Conservation (phyloP, 2,113 vertebrate species). For the Ictalurus furcatus region DNA sequence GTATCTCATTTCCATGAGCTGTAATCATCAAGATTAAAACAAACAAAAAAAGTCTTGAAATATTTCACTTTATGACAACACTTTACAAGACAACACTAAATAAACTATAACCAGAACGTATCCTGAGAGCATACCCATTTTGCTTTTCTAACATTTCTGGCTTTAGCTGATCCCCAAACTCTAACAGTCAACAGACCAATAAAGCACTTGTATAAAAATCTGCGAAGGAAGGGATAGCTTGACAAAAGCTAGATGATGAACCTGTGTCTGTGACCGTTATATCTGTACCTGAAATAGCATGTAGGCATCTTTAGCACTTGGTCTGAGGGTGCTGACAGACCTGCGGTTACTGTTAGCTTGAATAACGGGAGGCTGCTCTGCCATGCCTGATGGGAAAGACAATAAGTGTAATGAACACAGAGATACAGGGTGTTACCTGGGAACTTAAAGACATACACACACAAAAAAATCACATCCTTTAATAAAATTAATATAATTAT, state of each 20-base stretch:
- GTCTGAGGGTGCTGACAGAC: constrained; percentile 90
- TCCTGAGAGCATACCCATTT: not conserved
- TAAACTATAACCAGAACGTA: not conserved
- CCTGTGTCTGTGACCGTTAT: constrained; percentile 21
- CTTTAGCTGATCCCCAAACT: not conserved
- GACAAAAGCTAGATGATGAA: constrained; percentile 8
- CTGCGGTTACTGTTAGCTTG: constrained; percentile 95
- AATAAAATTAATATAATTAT: not conserved
- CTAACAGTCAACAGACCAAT: not conserved
- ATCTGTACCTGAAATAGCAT: constrained; percentile 96
- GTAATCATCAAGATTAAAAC: too few species aligned
- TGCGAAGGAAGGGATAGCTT: not conserved
- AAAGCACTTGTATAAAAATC: not conserved
- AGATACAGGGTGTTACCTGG: not conserved
- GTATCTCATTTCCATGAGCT: too few species aligned
- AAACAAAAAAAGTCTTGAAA: too few species aligned
- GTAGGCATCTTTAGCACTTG: constrained; percentile 97
- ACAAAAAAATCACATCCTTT: not conserved
- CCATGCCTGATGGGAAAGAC: constrained; percentile 68
- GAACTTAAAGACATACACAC: not conserved
- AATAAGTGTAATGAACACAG: not conserved
- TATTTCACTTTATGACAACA: too few species aligned
- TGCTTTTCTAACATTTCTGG: not conserved
- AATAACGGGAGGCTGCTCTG: constrained; percentile 80
- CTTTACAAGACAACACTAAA: not conserved